phyloP scores from a whole-genome alignment of 2,888 invertebrate genomes.

The Malthinus seriepunctatus region DNA sequence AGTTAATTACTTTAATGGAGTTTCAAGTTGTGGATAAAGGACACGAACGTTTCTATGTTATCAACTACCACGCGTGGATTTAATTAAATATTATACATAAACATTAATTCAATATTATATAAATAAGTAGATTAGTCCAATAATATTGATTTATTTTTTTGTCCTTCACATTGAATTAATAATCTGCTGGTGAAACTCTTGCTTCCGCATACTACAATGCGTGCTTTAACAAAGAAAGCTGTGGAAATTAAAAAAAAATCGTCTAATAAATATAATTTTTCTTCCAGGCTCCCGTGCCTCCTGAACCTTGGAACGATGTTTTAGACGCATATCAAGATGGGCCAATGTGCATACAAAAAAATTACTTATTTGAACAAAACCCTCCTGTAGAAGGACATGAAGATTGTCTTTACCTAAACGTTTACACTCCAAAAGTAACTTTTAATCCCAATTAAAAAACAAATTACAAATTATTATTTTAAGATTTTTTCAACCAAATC shows the following conservation, averaged over 20 bases:
- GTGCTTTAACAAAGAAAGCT: too few species aligned
- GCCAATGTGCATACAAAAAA: constrained; percentile 55
- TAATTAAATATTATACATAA: too few species aligned
- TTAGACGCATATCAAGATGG: constrained; percentile 47
- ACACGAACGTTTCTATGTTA: too few species aligned
- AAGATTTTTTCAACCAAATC: background rate
- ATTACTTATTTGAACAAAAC: constrained; percentile 44
- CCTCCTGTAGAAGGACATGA: constrained; percentile 52
- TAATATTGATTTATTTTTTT: too few species aligned
- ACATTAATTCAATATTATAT: too few species aligned
- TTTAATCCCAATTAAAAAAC: background rate
- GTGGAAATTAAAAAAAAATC: background rate
- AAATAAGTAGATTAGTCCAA: too few species aligned
- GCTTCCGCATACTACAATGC: too few species aligned
- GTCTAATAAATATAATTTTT: constrained; percentile 14
- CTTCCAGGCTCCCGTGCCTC: constrained; percentile 40
- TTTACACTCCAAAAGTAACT: constrained; percentile 53
- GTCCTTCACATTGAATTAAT: too few species aligned
- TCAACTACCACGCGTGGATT: too few species aligned
- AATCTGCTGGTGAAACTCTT: too few species aligned
- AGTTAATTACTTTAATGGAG: too few species aligned
- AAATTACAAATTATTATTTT: background rate
- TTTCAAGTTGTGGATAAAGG: too few species aligned
- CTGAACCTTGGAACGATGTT: constrained; percentile 40
- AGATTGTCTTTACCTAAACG: constrained; percentile 58